A percentile compares a stretch with the other conserved stretches of the same genome.
Evolutionary conservation across 2,113 vertebrate species (phyloP).

Genomic region (Colossoma macropomum): DNA sequence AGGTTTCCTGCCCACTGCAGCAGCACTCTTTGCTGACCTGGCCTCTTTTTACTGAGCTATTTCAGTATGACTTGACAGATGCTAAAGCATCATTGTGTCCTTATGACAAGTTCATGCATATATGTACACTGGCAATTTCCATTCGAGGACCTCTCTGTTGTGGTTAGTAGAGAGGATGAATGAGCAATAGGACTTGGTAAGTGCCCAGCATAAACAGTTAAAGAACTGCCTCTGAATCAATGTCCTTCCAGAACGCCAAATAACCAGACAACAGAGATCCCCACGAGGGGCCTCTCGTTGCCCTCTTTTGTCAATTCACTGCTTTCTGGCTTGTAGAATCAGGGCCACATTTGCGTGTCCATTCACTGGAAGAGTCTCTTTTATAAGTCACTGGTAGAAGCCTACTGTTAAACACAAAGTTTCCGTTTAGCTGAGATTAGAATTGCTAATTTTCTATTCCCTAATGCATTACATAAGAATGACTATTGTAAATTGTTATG

Average conservation of each 20-base stretch:
- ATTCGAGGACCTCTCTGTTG: background rate
- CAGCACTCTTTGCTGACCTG: background rate
- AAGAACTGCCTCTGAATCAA: background rate
- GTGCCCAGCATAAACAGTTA: background rate
- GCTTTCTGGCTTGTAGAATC: constrained; percentile 2
- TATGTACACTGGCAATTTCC: background rate
- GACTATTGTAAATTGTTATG: background rate
- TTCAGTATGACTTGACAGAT: background rate
- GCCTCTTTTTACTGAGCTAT: background rate
- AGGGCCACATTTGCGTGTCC: background rate
- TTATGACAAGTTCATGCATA: background rate
- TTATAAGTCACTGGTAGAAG: background rate
- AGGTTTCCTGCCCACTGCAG: constrained; percentile 1
- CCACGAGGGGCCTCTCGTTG: background rate
- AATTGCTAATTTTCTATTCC: background rate
- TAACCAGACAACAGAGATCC: background rate
- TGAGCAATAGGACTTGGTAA: background rate
- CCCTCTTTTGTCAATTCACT: background rate
- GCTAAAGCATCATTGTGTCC: background rate
- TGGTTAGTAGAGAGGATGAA: background rate
- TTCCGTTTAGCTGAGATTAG: background rate
- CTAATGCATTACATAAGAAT: background rate
- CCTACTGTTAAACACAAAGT: background rate
- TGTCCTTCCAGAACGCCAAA: background rate
- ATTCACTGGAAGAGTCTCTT: background rate